Conservation (phyloP, 2,888 invertebrate genomes). For the Acronicta psi region DNA sequence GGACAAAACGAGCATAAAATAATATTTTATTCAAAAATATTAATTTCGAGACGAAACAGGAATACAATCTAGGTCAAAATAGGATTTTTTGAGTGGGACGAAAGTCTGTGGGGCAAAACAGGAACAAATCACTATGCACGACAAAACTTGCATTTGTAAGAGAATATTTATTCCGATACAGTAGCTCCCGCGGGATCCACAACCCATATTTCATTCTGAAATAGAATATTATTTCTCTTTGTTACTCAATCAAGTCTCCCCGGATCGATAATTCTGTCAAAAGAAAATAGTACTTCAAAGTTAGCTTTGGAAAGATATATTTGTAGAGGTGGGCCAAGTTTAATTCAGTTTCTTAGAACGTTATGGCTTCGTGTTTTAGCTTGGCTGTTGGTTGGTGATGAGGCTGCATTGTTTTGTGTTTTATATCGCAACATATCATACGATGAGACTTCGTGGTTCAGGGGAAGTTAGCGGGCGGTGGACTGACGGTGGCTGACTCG, state of each 20-base stretch:
- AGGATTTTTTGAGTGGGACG: too few species aligned
- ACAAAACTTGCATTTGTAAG: slow-evolving; percentile 20
- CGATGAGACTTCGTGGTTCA: slow-evolving; percentile 39
- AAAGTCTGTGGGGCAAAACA: too few species aligned
- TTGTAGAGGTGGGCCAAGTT: slow-evolving; percentile 29
- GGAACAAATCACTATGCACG: too few species aligned
- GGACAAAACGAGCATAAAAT: too few species aligned
- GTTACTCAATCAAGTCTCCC: slow-evolving; percentile 23
- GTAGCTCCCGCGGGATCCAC: slow-evolving; percentile 11
- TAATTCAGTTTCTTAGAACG: slow-evolving; percentile 18
- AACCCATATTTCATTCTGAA: slow-evolving; percentile 25
- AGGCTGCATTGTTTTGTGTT: slow-evolving; percentile 68
- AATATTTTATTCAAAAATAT: too few species aligned
- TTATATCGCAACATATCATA: slow-evolving; percentile 58
- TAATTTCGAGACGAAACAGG: too few species aligned
- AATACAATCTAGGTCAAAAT: too few species aligned
- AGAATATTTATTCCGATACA: slow-evolving; percentile 12
- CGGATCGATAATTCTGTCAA: slow-evolving; percentile 35
- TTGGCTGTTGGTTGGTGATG: slow-evolving; percentile 48
- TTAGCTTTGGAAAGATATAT: slow-evolving; percentile 20
- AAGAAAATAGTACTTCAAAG: slow-evolving; percentile 23
- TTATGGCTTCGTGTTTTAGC: slow-evolving; percentile 32
- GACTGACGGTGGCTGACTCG: slow-evolving; percentile 31
- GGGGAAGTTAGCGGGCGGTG: slow-evolving; percentile 41
- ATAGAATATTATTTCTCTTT: slow-evolving; percentile 36